A percentile compares a stretch with the other conserved stretches of the same genome.
Conservation (phyloP, 2,797 vertebrate genomes). For the Sylvilagus floridanus region DNA sequence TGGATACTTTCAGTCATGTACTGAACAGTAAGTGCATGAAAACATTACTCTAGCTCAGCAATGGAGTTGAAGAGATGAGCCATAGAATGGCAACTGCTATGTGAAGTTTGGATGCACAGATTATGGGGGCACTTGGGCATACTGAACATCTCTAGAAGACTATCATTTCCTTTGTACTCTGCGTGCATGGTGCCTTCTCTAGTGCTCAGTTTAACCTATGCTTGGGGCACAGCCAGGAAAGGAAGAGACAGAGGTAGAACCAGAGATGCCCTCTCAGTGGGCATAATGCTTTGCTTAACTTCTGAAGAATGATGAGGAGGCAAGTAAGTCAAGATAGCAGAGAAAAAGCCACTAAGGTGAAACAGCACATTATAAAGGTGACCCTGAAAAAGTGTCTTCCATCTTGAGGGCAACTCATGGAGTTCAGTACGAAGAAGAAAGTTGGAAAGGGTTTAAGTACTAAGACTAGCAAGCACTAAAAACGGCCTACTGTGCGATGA, state of each 20-base stretch:
- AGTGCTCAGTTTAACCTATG: not conserved
- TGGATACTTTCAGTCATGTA: not conserved
- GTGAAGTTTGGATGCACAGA: not conserved
- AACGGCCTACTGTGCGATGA: not conserved
- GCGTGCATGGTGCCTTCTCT: rapidly evolving
- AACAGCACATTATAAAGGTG: not conserved
- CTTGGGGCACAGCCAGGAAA: not conserved
- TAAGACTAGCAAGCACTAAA: not conserved
- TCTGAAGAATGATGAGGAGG: not conserved
- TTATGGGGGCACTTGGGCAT: not conserved
- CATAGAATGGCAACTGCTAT: rapidly evolving
- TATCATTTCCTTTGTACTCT: not conserved
- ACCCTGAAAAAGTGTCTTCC: not conserved
- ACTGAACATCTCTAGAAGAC: no score
- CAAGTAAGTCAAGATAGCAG: not conserved
- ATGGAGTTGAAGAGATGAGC: not conserved
- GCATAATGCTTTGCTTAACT: not conserved
- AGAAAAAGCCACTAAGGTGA: rapidly evolving
- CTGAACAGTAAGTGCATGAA: not conserved
- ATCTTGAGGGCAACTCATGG: not conserved
- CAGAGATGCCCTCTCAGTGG: not conserved
- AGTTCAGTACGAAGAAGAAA: not conserved
- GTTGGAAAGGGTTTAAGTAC: not conserved
- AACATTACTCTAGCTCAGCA: not conserved
- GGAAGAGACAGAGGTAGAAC: not conserved